Evolutionary conservation across 1,140 invertebrate species (phyloP).

Genomic region (Heliconius nattereri): DNA sequence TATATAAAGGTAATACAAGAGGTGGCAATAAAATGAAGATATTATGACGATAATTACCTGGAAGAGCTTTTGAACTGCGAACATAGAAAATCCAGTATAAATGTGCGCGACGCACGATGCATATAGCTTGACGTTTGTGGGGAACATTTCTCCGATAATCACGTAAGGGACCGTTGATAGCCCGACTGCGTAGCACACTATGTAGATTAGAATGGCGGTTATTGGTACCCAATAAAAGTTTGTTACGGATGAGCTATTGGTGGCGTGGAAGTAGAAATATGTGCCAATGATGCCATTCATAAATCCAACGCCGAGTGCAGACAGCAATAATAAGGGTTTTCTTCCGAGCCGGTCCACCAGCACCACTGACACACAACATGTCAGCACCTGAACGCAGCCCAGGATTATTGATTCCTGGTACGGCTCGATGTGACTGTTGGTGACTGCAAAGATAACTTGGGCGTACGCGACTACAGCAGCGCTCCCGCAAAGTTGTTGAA

Average conservation of each 20-base stretch:
- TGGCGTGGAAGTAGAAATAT: conserved; percentile 80
- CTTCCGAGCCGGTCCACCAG: conserved; percentile 88
- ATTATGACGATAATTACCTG: conserved; percentile 62
- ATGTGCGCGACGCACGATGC: conserved; percentile 87
- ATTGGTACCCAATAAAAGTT: conserved; percentile 84
- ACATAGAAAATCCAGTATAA: conserved; percentile 87
- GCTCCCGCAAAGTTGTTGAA: conserved; percentile 89
- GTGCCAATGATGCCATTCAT: conserved; percentile 82
- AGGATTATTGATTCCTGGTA: conserved; percentile 84
- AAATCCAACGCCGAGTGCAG: conserved; percentile 81
- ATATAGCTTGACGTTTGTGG: conserved; percentile 85
- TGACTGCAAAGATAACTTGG: conserved; percentile 85
- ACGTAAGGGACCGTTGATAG: conserved; percentile 87
- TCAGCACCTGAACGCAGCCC: conserved; percentile 85
- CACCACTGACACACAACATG: conserved; percentile 83
- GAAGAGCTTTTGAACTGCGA: conserved; percentile 88
- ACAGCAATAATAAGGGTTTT: conserved; percentile 85
- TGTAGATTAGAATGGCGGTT: conserved; percentile 85
- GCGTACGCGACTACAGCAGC: conserved; percentile 88
- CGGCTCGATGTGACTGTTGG: conserved; percentile 74
- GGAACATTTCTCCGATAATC: conserved; percentile 88
- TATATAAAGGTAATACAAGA: background rate
- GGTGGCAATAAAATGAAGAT: background rate
- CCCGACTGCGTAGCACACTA: conserved; percentile 86
- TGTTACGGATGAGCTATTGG: conserved; percentile 54